These are phyloP conservation scores for Myathropa florea DNA, from an alignment of 2,888 invertebrate genomes.

Conservation along the genomic window DNA sequence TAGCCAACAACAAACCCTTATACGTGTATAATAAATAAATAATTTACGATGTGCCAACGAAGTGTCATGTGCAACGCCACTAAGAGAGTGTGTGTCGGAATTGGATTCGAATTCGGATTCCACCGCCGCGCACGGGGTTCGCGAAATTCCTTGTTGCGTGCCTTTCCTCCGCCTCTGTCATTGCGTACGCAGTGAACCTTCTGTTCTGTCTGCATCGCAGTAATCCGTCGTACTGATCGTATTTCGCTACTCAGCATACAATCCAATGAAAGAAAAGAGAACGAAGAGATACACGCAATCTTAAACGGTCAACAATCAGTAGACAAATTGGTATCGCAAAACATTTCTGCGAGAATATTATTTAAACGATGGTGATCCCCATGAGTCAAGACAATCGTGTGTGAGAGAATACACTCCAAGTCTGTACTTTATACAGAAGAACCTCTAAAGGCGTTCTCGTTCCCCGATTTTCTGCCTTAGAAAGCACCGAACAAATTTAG, in stretches of 20 bases:
- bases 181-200: conserved; percentile 41
- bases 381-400: conserved; percentile 42
- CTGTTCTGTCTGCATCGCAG: not conserved
- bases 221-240: conserved; percentile 61
- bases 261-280: conserved; percentile 8
- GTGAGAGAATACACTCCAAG: not conserved
- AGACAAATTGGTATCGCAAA: conserved; percentile 69
- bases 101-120: conserved; percentile 32
- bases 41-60: conserved; percentile 70
- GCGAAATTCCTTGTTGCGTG: not conserved
- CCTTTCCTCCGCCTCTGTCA: conserved; percentile 34
- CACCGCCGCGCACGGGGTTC: not conserved
- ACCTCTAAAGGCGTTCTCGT: too few relatives aligned
- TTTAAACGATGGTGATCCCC: conserved; percentile 58
- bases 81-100: conserved; percentile 32
- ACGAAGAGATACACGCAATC: conserved; percentile 32
- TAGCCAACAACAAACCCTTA: conserved; percentile 13
- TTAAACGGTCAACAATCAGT: conserved; percentile 57
- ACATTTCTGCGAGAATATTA: conserved; percentile 66
- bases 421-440: conserved; percentile 1
- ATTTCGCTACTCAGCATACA: conserved; percentile 58
- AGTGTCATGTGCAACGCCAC: conserved; percentile 69
- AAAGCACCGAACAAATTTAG: too few relatives aligned
- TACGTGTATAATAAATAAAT: conserved; percentile 60
- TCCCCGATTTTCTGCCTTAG: too few relatives aligned